A percentile compares a stretch with the other conserved stretches of the same genome.
Conservation (phyloP, 1,140 invertebrate genomes). For the Augochlora pura region DNA sequence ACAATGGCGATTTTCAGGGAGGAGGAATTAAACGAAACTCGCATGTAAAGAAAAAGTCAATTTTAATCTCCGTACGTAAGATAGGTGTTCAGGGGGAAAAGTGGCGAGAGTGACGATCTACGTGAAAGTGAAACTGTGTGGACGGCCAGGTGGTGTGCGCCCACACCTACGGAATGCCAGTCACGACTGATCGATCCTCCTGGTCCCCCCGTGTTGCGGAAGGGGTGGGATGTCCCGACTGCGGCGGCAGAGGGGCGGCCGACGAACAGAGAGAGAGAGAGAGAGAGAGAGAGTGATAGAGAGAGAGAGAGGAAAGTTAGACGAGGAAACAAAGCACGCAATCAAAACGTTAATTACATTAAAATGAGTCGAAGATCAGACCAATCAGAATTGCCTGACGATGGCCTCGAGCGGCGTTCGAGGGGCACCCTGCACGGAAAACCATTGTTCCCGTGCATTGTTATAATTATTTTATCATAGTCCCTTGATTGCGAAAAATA, state of each 20-base stretch:
- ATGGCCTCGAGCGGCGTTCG: conserved; percentile 62
- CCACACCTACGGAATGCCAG: conserved; percentile 52
- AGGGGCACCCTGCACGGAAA: no score
- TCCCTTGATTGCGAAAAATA: no score
- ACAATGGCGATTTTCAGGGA: no score
- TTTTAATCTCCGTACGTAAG: no score
- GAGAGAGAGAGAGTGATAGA: no score
- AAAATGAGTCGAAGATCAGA: conserved; percentile 79
- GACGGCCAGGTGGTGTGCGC: neutral
- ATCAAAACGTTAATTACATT: conserved; percentile 81
- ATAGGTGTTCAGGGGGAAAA: neutral
- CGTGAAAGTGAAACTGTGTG: conserved; percentile 44
- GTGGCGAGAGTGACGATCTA: conserved; percentile 29
- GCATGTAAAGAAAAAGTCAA: no score
- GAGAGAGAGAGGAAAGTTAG: conserved; percentile 62
- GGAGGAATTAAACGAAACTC: no score
- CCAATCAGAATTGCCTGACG: conserved; percentile 70
- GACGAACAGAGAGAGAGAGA: conserved; percentile 52
- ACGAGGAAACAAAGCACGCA: conserved; percentile 79
- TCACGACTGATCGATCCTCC: conserved; percentile 74
- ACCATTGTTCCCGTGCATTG: no score
- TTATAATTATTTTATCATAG: no score
- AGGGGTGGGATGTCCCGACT: conserved; percentile 45
- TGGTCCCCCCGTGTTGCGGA: conserved; percentile 48
- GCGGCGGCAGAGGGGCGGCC: conserved; percentile 50